Conservation (phyloP, 1,140 invertebrate species). For the Trichogramma pretiosum region DNA sequence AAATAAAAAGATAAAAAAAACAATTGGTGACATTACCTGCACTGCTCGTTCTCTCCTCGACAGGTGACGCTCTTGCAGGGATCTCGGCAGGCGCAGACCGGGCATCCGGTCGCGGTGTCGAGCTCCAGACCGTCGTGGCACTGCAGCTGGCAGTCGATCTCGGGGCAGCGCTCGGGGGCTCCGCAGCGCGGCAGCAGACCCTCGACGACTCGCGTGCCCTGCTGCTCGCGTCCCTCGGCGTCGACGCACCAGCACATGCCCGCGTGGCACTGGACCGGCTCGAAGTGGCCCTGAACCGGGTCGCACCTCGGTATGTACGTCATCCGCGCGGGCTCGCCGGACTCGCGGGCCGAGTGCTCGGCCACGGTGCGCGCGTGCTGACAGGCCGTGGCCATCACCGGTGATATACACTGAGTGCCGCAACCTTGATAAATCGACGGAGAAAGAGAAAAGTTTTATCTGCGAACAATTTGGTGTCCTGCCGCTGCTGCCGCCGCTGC, state of each 20-base stretch:
- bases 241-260: conserved; percentile 87
- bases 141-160: conserved; percentile 49
- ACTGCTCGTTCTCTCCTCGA: conserved; percentile 59
- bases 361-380: conserved; percentile 61
- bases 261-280: conserved; percentile 69
- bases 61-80: conserved; percentile 67
- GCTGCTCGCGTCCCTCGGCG: conserved; percentile 68
- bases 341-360: conserved; percentile 66
- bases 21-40: conserved; percentile 31
- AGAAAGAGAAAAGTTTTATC: too few relatives aligned
- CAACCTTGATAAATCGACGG: conserved; percentile 50
- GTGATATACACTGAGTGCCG: conserved; percentile 67
- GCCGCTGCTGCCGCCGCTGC: not conserved
- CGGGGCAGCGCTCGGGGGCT: conserved; percentile 51
- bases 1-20: conserved; percentile 2
- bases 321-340: conserved; percentile 60
- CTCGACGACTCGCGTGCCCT: conserved; percentile 46
- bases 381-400: conserved; percentile 67
- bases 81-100: conserved; percentile 66
- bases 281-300: conserved; percentile 64
- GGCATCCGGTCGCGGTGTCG: conserved; percentile 59
- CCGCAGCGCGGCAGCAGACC: conserved; percentile 32
- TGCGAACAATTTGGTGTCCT: too few relatives aligned
- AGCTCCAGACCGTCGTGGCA: conserved; percentile 63
- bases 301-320: conserved; percentile 75